Evolutionary conservation across 2,888 invertebrate species (phyloP).

Genomic region (Spilarctia lutea): DNA sequence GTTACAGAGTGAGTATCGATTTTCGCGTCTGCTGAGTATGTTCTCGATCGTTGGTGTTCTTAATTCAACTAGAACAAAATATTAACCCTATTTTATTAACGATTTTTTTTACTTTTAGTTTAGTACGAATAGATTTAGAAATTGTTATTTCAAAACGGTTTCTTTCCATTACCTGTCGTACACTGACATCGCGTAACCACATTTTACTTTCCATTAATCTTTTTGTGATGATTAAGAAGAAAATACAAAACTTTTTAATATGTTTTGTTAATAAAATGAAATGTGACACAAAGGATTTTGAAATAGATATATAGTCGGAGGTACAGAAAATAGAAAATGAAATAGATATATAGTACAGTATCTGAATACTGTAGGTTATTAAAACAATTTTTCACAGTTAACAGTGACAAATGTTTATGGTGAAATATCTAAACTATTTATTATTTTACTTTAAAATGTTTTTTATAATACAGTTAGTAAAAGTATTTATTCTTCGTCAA

Average conservation of each 20-base stretch:
- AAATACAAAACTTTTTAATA: too few species aligned
- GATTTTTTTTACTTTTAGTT: conserved; percentile 19
- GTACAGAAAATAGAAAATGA: too few species aligned
- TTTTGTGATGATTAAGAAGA: neutral
- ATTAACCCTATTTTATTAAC: conserved; percentile 28
- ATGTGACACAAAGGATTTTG: neutral
- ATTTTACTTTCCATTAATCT: conserved; percentile 7
- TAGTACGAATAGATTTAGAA: conserved; percentile 18
- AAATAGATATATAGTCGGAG: too few species aligned
- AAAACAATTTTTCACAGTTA: too few species aligned
- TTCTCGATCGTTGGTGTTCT: conserved; percentile 29
- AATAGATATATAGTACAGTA: too few species aligned
- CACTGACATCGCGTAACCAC: conserved; percentile 9
- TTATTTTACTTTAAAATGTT: neutral
- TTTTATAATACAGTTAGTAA: conserved; percentile 8
- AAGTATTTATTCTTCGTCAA: neutral
- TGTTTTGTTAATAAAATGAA: neutral
- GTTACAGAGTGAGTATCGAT: conserved; percentile 77
- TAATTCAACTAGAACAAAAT: conserved; percentile 35
- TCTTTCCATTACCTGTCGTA: conserved; percentile 14
- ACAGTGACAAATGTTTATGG: neutral
- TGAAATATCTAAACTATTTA: neutral
- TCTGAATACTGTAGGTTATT: too few species aligned
- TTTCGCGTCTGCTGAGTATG: conserved; percentile 42
- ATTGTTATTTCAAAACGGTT: conserved; percentile 12